phyloP scores from a whole-genome alignment of 1,140 invertebrate genomes.

The Bombyx mandarina region DNA sequence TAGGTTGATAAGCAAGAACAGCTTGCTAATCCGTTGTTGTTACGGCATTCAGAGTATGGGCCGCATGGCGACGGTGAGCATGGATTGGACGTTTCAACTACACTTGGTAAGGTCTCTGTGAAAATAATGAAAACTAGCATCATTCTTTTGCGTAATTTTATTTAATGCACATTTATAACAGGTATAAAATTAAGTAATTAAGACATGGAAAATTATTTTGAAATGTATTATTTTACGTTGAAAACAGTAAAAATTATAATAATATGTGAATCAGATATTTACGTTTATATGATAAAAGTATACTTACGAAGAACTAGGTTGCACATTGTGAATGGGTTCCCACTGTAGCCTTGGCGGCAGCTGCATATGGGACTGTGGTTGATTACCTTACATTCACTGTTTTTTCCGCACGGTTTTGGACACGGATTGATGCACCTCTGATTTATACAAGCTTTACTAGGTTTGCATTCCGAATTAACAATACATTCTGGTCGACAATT shows the following conservation, averaged over 20 bases:
- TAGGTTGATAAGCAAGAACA: slow-evolving; percentile 78
- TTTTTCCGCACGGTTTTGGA: slow-evolving; percentile 70
- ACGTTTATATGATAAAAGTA: slow-evolving; percentile 2
- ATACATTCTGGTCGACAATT: slow-evolving; percentile 75
- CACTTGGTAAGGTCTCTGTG: slow-evolving; percentile 37
- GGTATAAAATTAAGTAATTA: too few relatives aligned
- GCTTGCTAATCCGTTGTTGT: slow-evolving; percentile 72
- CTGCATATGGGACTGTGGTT: slow-evolving; percentile 74
- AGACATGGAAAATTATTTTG: too few relatives aligned
- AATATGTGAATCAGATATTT: too few relatives aligned
- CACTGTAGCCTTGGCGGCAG: slow-evolving; percentile 71
- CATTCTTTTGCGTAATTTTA: slow-evolving; percentile 3
- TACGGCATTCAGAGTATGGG: slow-evolving; percentile 79
- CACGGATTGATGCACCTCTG: slow-evolving; percentile 77
- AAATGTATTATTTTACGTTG: too few relatives aligned
- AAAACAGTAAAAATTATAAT: too few relatives aligned
- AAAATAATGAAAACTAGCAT: slow-evolving; percentile 13
- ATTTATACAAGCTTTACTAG: slow-evolving; percentile 74
- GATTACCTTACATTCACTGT: slow-evolving; percentile 71
- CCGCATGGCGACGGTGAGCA: slow-evolving; percentile 88
- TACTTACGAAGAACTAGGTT: slow-evolving; percentile 74
- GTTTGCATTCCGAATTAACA: slow-evolving; percentile 75
- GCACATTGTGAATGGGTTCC: slow-evolving; percentile 74
- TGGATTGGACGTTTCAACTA: slow-evolving; percentile 71
- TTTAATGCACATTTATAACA: too few relatives aligned